Base-by-base conservation (phyloP, 2,797 vertebrate genomes). In the Platyrinchus mystaceus region DNA sequence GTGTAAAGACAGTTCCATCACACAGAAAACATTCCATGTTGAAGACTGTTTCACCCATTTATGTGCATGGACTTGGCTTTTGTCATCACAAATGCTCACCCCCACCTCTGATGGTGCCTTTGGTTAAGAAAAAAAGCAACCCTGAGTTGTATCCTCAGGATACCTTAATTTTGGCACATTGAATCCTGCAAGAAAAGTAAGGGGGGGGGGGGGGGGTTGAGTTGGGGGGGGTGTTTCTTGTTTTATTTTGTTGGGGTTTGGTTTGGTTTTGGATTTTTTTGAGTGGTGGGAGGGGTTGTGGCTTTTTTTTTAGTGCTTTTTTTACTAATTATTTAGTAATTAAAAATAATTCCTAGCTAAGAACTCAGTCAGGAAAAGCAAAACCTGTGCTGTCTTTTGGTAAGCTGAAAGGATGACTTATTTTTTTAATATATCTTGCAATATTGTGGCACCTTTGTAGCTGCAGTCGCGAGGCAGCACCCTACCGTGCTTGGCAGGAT, bases 401-500 rank as follows among this genome's bases (percentile, higher is more conserved):
- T 81, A 44, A 85, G 66, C 66, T 30, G 47, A 86, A 94, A 49
- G 0, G 7, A 47, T 32, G 59, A 34, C 53, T 85, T 73, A 7
- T 44, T 76, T 78, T 79, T 91, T 24, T 26, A 71, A 28, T 94
- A 90, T 84, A 87, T 94, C 82, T 84, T 93, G 80, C 73, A 86
- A 15, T 90, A 34, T 55, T 37, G 55, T 77, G 63, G 73, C 59
- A 86, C 93, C 93, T 94, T 86, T 3, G 5, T 88, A 47, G 70
- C 90, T n/a, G 63, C 74, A 93, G 91, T 80, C 36, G 7, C 12
- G 39, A 94, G 87, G 85, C 69, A 4, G 69, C 87, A 69, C 91
- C 93, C 96, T 24, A 73, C 94, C 2, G 44, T 37, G 93, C 80
- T 95, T 95, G 95, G 94, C 94, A 96, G 58, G 59, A 2, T 62